Evolutionary conservation across 35 echinoderm and acorn worm species (phyloP), one percentile per base, ranked within the genome.

Genomic region (Lytechinus variegatus): DNA sequence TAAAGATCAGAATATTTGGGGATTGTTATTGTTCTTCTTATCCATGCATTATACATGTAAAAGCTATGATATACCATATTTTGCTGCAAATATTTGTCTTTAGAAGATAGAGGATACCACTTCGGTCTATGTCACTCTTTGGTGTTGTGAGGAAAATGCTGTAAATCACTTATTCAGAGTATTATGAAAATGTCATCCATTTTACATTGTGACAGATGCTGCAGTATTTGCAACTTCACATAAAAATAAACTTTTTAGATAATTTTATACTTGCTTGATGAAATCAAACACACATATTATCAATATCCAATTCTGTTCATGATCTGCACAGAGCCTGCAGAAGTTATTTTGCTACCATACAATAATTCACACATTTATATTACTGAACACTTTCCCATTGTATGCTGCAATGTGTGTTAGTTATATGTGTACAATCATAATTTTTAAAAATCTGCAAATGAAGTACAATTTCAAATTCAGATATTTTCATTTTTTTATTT

Each of bases 191-290:
- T 79, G 66, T 79, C 66, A 79, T 79, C 66, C 66, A 79, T 79
- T 79, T 79, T 79, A 5, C 66, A 79, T 79, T 79, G 16, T 79
- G 66, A 79, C n/a, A 79, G 66, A 79, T 79, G 66, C 66, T 79
- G 66, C 66, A 79, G 66, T 79, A 79, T 79, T 79, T 79, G 66
- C 66, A 79, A 79, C 66, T 79, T 79, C 66, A 79, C 66, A 79
- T 24, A 44, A 44, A 44, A 44, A 44, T n/a, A 44, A 44, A 44
- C 33, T 44, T 44, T 44, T 44, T 44, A 2, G 24, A 79, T 24
- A 24, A 24, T 79, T 79, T 79, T 79, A 79, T 79, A 79, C 21
- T 14, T 79, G n/a, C 66, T 11, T 13, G 13, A 58, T 58, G 16
- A 79, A 79, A 79, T 16, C 66, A 79, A 79, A 16, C 16, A 79